phyloP scores from a whole-genome alignment of 2,888 invertebrate genomes.

The Caenorhabditis sinica region DNA sequence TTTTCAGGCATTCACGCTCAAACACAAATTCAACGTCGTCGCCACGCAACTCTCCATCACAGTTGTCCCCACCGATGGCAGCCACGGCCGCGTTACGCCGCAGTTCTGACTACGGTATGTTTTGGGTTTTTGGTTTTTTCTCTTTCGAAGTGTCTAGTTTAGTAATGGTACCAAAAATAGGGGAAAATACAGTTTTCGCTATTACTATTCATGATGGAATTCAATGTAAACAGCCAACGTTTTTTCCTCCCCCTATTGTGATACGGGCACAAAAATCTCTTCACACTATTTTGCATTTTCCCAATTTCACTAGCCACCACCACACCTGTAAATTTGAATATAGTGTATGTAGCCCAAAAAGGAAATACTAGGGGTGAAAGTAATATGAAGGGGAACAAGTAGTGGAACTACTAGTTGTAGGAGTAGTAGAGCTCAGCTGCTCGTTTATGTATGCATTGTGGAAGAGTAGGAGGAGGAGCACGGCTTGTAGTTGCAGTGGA shows the following conservation, averaged over 20 bases:
- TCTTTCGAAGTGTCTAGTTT: neutral
- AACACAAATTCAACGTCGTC: slow-evolving; percentile 64
- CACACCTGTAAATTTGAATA: slow-evolving; percentile 47
- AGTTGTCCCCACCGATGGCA: slow-evolving; percentile 72
- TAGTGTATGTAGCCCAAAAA: neutral
- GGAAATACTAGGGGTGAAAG: neutral
- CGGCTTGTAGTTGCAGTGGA: slow-evolving; percentile 11
- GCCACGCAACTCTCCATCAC: slow-evolving; percentile 68
- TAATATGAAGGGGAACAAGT: neutral
- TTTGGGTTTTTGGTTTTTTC: too few species aligned
- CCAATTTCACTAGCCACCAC: slow-evolving; percentile 27
- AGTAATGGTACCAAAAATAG: neutral
- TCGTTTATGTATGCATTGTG: slow-evolving; percentile 70
- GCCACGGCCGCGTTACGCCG: slow-evolving; percentile 72
- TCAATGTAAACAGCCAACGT: slow-evolving; percentile 49
- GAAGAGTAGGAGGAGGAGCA: slow-evolving; percentile 27
- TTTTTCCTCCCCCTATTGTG: slow-evolving; percentile 37
- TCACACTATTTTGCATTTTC: slow-evolving; percentile 21
- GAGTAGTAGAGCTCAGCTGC: slow-evolving; percentile 65
- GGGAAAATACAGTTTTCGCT: neutral
- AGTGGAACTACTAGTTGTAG: slow-evolving; percentile 28
- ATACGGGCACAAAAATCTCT: slow-evolving; percentile 25
- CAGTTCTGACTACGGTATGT: slow-evolving; percentile 72
- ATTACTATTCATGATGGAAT: slow-evolving; percentile 55
- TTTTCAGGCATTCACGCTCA: slow-evolving; percentile 71